phyloP scores from a whole-genome alignment of 2,113 vertebrate species.

The Carettochelys insculpta region DNA sequence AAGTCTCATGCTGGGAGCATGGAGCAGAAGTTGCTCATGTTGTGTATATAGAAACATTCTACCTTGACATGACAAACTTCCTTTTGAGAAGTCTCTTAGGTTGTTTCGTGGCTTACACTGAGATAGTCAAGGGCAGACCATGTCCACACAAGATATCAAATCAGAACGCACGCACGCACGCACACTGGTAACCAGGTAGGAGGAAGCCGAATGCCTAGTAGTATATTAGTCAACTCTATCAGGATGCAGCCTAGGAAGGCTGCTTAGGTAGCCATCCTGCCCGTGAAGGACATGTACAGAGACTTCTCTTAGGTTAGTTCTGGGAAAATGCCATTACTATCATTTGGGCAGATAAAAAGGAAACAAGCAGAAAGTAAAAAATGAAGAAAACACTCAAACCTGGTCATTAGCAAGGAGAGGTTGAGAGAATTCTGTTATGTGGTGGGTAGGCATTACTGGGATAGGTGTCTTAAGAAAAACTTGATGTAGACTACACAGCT shows the following conservation, averaged over 20 bases:
- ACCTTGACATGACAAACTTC: background rate
- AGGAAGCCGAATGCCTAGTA: background rate
- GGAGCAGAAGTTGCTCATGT: background rate
- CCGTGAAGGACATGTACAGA: background rate
- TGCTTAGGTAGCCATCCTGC: background rate
- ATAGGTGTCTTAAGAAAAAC: background rate
- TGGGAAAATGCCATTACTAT: background rate
- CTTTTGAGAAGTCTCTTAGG: background rate
- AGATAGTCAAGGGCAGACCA: background rate
- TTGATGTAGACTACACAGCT: accelerated
- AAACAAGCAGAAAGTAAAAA: background rate
- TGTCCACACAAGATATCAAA: background rate
- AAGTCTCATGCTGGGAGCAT: background rate
- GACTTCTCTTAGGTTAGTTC: background rate
- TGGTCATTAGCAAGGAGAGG: background rate
- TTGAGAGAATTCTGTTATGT: background rate
- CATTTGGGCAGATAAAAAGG: background rate
- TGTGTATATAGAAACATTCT: background rate
- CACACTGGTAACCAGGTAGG: too few species aligned
- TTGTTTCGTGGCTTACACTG: background rate
- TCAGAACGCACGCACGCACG: background rate
- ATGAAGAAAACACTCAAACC: background rate
- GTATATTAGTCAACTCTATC: background rate
- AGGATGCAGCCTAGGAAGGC: background rate
- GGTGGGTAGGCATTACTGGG: background rate